These are phyloP conservation scores for Malurus cyaneus DNA, from an alignment of 2,113 vertebrate species.

Conservation along the genomic window DNA sequence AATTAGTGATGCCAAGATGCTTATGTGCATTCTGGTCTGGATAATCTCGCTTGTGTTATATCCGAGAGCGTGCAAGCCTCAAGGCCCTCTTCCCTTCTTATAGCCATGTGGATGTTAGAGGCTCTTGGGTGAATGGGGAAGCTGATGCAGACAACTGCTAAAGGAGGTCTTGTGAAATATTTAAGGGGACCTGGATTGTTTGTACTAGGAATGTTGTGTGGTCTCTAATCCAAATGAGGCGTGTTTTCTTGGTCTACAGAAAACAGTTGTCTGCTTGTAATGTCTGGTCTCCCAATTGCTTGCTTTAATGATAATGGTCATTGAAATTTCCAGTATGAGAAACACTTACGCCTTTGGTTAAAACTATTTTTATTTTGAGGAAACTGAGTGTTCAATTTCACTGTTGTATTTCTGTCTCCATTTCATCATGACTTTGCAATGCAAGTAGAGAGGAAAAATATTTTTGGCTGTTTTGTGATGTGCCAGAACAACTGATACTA, in stretches of 20 bases:
- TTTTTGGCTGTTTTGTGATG: not conserved
- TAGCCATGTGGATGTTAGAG: not conserved
- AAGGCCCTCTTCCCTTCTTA: not conserved
- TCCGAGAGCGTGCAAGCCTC: fast-evolving
- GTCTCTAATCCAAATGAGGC: not conserved
- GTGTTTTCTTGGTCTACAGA: not conserved
- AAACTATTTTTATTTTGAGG: not conserved
- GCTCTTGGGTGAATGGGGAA: not conserved
- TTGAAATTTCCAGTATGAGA: not conserved
- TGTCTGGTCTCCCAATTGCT: not conserved
- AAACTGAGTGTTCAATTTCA: not conserved
- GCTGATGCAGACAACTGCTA: not conserved
- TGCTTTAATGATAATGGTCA: not conserved
- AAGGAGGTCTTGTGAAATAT: not conserved
- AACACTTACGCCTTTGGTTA: not conserved
- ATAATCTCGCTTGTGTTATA: not conserved
- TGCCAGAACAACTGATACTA: not conserved
- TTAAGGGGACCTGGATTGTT: not conserved
- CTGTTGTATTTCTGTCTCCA: not conserved
- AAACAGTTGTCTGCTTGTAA: not conserved
- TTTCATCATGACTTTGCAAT: not conserved
- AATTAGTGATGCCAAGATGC: not conserved
- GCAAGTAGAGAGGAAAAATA: not conserved
- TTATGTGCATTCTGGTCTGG: not conserved
- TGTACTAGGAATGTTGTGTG: not conserved